Conservation (phyloP, 2,113 vertebrate genomes). For the Neodontobutis hainanensis region DNA sequence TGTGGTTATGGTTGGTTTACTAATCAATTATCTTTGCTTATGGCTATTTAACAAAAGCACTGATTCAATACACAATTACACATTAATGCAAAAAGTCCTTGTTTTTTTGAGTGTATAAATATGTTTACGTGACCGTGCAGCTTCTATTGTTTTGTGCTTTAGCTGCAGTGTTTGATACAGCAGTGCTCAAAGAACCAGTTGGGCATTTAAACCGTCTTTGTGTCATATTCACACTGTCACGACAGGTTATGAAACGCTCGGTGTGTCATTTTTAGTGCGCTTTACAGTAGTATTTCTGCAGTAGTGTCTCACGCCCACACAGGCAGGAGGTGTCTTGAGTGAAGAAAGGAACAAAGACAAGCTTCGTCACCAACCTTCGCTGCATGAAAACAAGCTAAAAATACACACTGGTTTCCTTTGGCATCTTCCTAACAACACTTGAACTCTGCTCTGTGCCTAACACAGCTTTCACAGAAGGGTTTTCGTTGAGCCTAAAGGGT, state of each 20-base stretch:
- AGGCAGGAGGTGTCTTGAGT: conserved; percentile 12
- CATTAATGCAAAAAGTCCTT: not conserved
- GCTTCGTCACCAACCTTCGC: conserved; percentile 15
- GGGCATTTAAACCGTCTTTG: not conserved
- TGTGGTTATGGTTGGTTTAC: no score
- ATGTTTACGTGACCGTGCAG: no score
- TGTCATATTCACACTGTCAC: not conserved
- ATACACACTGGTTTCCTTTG: conserved; percentile 21
- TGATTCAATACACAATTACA: no score
- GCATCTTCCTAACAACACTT: not conserved
- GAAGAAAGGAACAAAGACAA: conserved; percentile 19
- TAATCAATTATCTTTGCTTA: no score
- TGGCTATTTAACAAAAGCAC: no score
- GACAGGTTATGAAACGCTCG: not conserved
- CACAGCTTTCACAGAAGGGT: conserved; percentile 9
- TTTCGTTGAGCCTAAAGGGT: conserved; percentile 8
- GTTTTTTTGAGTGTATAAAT: not conserved
- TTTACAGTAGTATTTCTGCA: not conserved
- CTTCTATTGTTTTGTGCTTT: no score
- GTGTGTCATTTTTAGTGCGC: not conserved
- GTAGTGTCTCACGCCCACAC: conserved; percentile 5
- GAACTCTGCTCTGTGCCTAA: conserved; percentile 5
- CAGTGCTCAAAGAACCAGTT: not conserved
- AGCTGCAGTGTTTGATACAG: not conserved
- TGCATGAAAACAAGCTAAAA: conserved; percentile 21